A percentile compares a stretch with the other conserved stretches of the same genome.
Conservation (phyloP, 2,888 invertebrate species). For the Lochmaea capreae region DNA sequence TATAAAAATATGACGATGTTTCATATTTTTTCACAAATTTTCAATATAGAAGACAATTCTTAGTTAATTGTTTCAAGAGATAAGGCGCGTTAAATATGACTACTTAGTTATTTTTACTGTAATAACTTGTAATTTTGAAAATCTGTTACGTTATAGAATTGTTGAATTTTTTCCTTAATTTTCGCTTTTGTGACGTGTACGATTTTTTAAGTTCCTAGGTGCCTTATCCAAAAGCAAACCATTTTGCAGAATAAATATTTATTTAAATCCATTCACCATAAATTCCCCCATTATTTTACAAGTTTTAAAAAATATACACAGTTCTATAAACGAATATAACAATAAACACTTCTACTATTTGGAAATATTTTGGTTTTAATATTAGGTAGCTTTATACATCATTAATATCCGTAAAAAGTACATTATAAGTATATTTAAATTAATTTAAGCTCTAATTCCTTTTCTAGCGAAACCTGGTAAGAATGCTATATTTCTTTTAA, state of each 20-base stretch:
- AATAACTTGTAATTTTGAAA: no score
- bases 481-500: slow-evolving; percentile 5
- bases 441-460: slow-evolving; percentile 29
- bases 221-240: background rate
- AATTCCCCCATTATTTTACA: slow-evolving; percentile 8
- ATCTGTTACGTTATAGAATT: no score
- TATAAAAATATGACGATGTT: no score
- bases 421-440: no score
- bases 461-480: slow-evolving; percentile 22
- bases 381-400: background rate
- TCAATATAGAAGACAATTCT: no score
- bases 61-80: no score
- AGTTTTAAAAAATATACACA: slow-evolving; percentile 3
- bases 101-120: no score
- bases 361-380: background rate
- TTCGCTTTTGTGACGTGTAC: no score
- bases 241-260: background rate
- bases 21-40: no score
- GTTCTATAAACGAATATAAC: background rate
- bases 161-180: no score
- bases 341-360: slow-evolving; percentile 5
- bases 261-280: slow-evolving; percentile 2
- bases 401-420: background rate
- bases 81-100: no score
- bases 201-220: no score